phyloP scores from a whole-genome alignment of 2,113 vertebrate genomes.

The Sylvietta virens region DNA sequence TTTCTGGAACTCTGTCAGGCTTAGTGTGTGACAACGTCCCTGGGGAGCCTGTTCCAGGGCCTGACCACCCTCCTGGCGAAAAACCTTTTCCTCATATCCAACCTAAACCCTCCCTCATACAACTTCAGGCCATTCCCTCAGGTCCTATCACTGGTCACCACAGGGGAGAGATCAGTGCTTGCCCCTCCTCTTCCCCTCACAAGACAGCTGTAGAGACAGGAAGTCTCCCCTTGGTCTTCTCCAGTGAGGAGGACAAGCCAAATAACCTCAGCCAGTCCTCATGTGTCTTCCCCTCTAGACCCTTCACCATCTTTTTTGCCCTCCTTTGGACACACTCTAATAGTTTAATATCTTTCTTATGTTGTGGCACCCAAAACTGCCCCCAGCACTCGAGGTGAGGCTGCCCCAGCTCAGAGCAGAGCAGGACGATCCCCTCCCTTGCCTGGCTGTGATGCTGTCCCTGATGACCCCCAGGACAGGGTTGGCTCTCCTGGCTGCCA shows the following conservation, averaged over 20 bases:
- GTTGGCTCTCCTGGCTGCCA: background rate
- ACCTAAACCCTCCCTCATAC: background rate
- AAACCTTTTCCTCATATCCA: background rate
- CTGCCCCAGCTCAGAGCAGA: accelerated
- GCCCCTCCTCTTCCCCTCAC: background rate
- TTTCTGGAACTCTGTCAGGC: background rate
- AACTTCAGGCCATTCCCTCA: background rate
- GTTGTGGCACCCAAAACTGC: accelerated
- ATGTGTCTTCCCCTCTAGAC: background rate
- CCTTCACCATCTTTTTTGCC: background rate
- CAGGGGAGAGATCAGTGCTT: background rate
- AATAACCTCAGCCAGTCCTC: background rate
- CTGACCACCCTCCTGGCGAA: accelerated
- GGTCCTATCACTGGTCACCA: background rate
- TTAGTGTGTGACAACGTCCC: background rate
- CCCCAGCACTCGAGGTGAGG: accelerated
- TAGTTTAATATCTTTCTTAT: background rate
- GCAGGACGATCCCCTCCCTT: accelerated
- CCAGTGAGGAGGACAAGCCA: background rate
- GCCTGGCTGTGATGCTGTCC: accelerated
- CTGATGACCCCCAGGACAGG: accelerated
- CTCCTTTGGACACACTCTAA: background rate
- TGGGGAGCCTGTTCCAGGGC: background rate
- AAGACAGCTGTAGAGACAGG: accelerated
- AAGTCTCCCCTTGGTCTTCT: background rate